Evolutionary conservation across 2,797 vertebrate genomes (phyloP).

Genomic region (Euphonia xanthogaster): DNA sequence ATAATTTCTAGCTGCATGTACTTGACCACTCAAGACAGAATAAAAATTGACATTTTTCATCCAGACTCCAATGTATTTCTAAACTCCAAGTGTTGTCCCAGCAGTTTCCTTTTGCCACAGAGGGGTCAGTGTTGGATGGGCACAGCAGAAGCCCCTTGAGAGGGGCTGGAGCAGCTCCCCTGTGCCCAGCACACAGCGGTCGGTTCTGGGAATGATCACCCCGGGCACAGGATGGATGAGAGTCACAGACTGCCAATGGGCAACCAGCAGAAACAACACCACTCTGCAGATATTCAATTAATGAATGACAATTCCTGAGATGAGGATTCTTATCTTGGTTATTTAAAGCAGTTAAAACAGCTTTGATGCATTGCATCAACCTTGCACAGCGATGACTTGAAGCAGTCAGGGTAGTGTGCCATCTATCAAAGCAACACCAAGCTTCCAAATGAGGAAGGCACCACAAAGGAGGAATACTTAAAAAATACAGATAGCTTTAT

Average conservation of each 20-base stretch:
- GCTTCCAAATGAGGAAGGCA: background rate
- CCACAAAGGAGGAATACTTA: background rate
- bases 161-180: background rate
- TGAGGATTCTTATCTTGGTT: conserved; percentile 32
- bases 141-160: background rate
- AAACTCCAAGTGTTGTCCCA: background rate
- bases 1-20: background rate
- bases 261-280: background rate
- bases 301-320: background rate
- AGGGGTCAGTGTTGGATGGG: background rate
- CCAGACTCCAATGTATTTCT: background rate
- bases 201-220: background rate
- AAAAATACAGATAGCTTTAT: background rate
- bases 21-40: background rate
- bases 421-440: background rate
- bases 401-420: background rate
- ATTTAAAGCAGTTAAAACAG: conserved; percentile 36
- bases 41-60: background rate
- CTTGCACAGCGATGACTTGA: background rate
- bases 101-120: background rate
- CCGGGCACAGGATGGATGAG: background rate
- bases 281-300: background rate
- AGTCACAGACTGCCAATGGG: background rate
- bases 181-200: rapidly evolving
- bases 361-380: conserved; percentile 17